Evolutionary conservation across 2,113 vertebrate genomes (phyloP).

Genomic region (Cranoglanis bouderius): DNA sequence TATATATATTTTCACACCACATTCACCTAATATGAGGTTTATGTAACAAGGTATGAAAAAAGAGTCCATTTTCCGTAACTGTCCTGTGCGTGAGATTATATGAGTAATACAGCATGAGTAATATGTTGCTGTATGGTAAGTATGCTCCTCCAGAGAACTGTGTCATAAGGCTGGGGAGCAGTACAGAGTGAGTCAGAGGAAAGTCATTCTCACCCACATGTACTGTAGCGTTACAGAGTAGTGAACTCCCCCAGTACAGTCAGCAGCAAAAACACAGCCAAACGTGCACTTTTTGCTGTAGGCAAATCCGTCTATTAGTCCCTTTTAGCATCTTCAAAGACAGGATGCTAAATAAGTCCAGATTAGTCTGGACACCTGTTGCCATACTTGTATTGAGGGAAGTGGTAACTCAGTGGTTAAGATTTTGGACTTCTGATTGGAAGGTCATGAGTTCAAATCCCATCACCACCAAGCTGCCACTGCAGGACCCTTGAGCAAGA

Average conservation of each 20-base stretch:
- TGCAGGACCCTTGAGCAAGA: too few relatives aligned
- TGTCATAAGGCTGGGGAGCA: slow-evolving; percentile 30
- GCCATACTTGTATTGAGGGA: not conserved
- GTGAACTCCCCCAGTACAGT: slow-evolving; percentile 40
- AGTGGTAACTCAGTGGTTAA: too few relatives aligned
- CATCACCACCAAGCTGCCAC: too few relatives aligned
- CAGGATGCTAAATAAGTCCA: not conserved
- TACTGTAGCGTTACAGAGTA: slow-evolving; percentile 28
- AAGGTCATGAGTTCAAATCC: too few relatives aligned
- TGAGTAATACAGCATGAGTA: slow-evolving; percentile 13
- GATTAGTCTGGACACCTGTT: not conserved
- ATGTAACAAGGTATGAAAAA: not conserved
- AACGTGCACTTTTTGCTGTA: slow-evolving; percentile 5
- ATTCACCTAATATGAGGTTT: not conserved
- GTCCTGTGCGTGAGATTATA: not conserved
- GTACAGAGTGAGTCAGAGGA: slow-evolving; percentile 28
- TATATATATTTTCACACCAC: slow-evolving; percentile 42
- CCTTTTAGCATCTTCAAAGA: slow-evolving; percentile 4
- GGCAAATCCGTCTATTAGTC: not conserved
- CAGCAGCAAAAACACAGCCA: slow-evolving; percentile 3
- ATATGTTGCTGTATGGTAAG: slow-evolving; percentile 24
- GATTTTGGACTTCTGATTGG: too few relatives aligned
- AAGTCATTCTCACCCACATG: slow-evolving; percentile 46
- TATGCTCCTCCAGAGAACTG: slow-evolving; percentile 16
- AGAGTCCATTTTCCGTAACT: not conserved